Evolutionary conservation across 2,888 invertebrate species (phyloP).

Genomic region (Harpalus rufipes): DNA sequence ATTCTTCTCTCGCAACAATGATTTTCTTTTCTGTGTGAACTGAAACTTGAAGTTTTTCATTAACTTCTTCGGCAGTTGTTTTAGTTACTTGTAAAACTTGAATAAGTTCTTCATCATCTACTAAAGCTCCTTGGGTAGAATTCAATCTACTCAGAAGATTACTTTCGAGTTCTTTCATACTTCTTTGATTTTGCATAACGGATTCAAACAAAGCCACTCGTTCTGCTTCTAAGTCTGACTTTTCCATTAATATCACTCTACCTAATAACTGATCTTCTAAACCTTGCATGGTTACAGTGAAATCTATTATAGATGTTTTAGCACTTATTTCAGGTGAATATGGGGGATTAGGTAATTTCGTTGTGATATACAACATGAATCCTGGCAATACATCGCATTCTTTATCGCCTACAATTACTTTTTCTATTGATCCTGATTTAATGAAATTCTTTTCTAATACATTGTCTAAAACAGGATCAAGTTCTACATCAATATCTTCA

Average conservation of each 20-base stretch:
- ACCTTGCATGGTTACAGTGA: slow-evolving; percentile 98
- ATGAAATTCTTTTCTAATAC: slow-evolving; percentile 98
- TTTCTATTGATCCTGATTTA: slow-evolving; percentile 97
- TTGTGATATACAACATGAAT: slow-evolving; percentile 96
- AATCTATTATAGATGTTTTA: slow-evolving; percentile 97
- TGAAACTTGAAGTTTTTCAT: slow-evolving; percentile 94
- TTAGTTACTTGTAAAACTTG: slow-evolving; percentile 90
- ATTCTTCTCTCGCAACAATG: slow-evolving; percentile 95
- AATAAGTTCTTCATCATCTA: slow-evolving; percentile 97
- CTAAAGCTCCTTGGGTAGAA: slow-evolving; percentile 94
- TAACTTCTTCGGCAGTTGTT: slow-evolving; percentile 95
- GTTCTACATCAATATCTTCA: slow-evolving; percentile 95
- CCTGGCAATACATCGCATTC: slow-evolving; percentile 98
- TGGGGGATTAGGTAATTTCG: slow-evolving; percentile 96
- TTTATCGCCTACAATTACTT: slow-evolving; percentile 96
- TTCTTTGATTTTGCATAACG: slow-evolving; percentile 96
- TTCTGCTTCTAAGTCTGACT: slow-evolving; percentile 96
- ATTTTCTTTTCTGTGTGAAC: slow-evolving; percentile 97
- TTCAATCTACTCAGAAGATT: slow-evolving; percentile 94
- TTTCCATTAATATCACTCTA: slow-evolving; percentile 96
- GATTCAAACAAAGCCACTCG: slow-evolving; percentile 95
- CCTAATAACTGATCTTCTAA: slow-evolving; percentile 96
- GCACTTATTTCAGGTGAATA: slow-evolving; percentile 98
- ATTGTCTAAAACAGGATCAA: slow-evolving; percentile 98
- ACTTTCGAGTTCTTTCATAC: slow-evolving; percentile 97